Conservation (phyloP, 2,888 invertebrate species). For the Agriotes lineatus region DNA sequence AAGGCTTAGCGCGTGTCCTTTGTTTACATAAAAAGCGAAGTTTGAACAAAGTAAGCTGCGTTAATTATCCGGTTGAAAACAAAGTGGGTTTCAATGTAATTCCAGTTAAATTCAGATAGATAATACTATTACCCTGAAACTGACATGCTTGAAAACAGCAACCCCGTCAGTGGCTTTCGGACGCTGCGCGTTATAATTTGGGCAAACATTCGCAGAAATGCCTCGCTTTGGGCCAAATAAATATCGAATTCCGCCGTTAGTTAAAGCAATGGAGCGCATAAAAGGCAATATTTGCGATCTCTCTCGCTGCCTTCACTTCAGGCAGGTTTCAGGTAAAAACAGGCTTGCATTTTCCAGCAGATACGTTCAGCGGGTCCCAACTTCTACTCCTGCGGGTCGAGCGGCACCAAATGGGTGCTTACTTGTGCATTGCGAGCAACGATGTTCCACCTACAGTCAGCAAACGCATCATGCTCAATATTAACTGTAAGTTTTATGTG, state of each 20-base stretch:
- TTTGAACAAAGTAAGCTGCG: constrained; percentile 21
- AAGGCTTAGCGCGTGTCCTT: neutral
- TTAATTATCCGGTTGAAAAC: constrained; percentile 27
- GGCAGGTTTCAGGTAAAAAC: neutral
- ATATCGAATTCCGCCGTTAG: too few species aligned
- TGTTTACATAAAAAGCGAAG: neutral
- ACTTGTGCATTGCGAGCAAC: constrained; percentile 74
- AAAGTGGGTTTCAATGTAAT: constrained; percentile 32
- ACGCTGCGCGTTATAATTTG: neutral
- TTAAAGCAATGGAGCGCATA: too few species aligned
- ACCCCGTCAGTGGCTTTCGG: neutral
- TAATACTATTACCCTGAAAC: constrained; percentile 28
- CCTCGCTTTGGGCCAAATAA: too few species aligned
- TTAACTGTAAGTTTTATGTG: constrained; percentile 77
- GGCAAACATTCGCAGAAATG: neutral
- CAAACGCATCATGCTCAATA: constrained; percentile 78
- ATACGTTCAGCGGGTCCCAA: constrained; percentile 66
- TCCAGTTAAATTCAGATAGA: constrained; percentile 19
- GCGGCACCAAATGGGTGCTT: constrained; percentile 73
- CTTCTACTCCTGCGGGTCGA: constrained; percentile 70
- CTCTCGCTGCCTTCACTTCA: neutral
- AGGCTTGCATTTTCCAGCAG: constrained; percentile 12
- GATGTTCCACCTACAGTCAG: constrained; percentile 74
- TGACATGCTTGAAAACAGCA: constrained; percentile 23
- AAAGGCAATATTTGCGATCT: too few species aligned